Evolutionary conservation across 2,797 vertebrate genomes (phyloP), one percentile per base, ranked within the genome.

Genomic region (Labroides dimidiatus): DNA sequence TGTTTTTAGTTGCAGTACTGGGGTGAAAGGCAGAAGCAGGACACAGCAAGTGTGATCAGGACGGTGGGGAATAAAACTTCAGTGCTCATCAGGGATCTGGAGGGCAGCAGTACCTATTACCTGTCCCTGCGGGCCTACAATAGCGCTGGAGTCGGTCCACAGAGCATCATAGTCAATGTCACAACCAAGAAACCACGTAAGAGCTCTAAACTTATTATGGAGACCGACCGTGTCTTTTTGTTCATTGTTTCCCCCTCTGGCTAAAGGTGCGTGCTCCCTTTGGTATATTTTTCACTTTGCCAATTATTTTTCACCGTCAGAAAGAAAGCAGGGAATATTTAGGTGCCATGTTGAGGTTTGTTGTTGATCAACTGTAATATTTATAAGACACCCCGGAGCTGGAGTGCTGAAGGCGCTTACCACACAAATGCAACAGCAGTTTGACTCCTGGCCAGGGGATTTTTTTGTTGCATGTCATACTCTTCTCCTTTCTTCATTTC

Each of bases 171-270:
- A 0, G 95, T 97, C 89, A 98, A 98, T 11, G 95, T 97, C 89
- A 98, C 96, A 11, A 98, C 96, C 80, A 96, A 94, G 77, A 98
- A 97, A 80, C 96, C 97, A 27, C 97, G 96, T 98, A 91, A 95
- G 96, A 92, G 54, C 50, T 68, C 27, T 33, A 36, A 53, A 17
- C 44, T 64, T 44, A 49, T 27, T 62, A 33, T 41, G 23, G 11
- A 45, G 6, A 58, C 19, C 39, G 27, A 48, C 16, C 49, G 27
- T 42, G 33, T 62, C 20, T 56, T 51, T 64, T 65, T 74, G 21
- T 66, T 33, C 37, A n/a, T 36, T 10, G 20, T 62, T 51, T 62
- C 1, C 21, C 10, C 33, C 10, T 61, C 2, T 45, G 27, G 13
- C 39, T 76, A 14, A 57, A 23, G 30, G 16, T 39, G 36, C 43